Evolutionary conservation across 37 sponge, comb jelly and placozoan species (phyloP).

Genomic region (Spongilla lacustris): DNA sequence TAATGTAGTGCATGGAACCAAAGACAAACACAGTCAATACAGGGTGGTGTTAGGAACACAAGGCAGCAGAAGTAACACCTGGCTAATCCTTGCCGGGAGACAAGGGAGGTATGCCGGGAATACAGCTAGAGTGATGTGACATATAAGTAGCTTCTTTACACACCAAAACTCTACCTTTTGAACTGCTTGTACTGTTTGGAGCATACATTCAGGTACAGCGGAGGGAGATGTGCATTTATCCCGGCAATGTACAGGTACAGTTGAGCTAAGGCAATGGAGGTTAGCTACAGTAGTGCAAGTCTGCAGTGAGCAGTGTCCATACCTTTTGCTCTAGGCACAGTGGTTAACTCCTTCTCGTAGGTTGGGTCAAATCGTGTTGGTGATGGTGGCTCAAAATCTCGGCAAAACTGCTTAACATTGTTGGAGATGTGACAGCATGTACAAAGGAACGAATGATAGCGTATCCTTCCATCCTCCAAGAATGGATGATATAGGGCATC

Average conservation of each 20-base stretch:
- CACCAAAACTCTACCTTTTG: constrained; percentile 37
- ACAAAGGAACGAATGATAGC: constrained; percentile 78
- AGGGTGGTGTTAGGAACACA: not conserved
- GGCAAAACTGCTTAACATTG: constrained; percentile 29
- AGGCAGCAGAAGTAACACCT: not conserved
- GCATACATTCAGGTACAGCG: constrained; percentile 39
- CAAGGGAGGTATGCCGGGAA: not conserved
- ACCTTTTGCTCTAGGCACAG: constrained; percentile 57
- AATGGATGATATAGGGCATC: constrained; percentile 86
- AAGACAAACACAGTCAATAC: not conserved
- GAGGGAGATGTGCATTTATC: constrained; percentile 39
- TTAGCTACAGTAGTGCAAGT: not conserved
- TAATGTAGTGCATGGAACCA: not conserved
- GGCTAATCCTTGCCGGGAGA: not conserved
- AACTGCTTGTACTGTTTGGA: constrained; percentile 60
- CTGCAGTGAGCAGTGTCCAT: not conserved
- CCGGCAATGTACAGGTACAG: constrained; percentile 47
- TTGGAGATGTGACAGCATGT: constrained; percentile 63
- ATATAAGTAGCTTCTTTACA: not conserved
- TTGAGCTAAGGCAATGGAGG: constrained; percentile 53
- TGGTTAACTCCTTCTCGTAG: constrained; percentile 68
- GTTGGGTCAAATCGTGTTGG: constrained; percentile 51
- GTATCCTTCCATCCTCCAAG: constrained; percentile 81
- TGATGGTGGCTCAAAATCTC: constrained; percentile 72
- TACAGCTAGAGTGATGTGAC: not conserved